Evolutionary conservation across 2,113 vertebrate genomes (phyloP).

Genomic region (Orientallactaga bullata): DNA sequence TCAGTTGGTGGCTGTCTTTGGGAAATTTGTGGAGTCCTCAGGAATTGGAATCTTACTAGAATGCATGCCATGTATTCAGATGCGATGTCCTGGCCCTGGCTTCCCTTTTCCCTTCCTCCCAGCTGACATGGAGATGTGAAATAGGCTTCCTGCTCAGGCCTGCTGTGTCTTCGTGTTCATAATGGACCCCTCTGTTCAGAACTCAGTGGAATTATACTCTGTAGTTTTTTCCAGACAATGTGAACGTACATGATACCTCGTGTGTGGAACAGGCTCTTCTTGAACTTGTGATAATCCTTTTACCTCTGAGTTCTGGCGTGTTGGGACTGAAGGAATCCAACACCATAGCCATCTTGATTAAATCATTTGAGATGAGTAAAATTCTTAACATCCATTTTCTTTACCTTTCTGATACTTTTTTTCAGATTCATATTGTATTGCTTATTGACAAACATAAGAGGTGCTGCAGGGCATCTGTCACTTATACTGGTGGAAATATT

Average conservation of each 20-base stretch:
- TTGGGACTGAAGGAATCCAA: background rate
- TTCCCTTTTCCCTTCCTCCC: too few species aligned
- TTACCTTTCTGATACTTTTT: background rate
- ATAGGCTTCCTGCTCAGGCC: too few species aligned
- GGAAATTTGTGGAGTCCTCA: too few species aligned
- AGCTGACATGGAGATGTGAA: too few species aligned
- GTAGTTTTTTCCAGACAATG: too few species aligned
- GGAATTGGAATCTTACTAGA: too few species aligned
- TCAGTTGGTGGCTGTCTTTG: too few species aligned
- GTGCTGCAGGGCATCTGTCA: background rate
- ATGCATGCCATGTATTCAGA: too few species aligned
- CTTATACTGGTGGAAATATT: background rate
- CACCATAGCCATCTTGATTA: fast-evolving
- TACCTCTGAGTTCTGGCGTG: background rate
- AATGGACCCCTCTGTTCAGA: too few species aligned
- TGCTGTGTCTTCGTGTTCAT: too few species aligned
- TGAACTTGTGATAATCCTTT: background rate
- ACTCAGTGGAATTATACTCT: too few species aligned
- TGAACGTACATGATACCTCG: background rate
- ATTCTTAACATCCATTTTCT: background rate
- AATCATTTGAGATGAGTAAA: background rate
- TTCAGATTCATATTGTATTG: background rate
- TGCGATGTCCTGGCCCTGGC: too few species aligned
- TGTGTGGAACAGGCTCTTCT: background rate
- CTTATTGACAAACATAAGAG: background rate